Evolutionary conservation across 92 coral and sea anemone genomes (phyloP).

Genomic region (Pocillopora meandrina): DNA sequence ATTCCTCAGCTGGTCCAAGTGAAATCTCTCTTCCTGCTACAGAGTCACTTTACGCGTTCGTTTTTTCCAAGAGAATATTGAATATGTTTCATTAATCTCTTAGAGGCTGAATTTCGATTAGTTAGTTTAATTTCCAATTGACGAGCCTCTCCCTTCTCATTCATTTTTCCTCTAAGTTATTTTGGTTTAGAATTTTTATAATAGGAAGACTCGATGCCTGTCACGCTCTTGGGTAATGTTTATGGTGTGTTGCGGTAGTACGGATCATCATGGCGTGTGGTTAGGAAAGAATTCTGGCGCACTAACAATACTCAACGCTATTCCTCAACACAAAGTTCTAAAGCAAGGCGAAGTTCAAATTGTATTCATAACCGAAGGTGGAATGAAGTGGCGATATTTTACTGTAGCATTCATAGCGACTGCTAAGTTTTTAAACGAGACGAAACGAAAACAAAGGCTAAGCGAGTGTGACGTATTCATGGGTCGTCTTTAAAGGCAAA

Average conservation of each 20-base stretch:
- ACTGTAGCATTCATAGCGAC: background rate
- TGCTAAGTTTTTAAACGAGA: background rate
- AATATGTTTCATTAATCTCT: constrained; percentile 36
- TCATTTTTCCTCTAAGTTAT: constrained; percentile 22
- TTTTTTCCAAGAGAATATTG: background rate
- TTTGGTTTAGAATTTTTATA: background rate
- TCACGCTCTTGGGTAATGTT: constrained; percentile 8
- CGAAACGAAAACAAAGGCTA: background rate
- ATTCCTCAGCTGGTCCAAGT: constrained; percentile 36
- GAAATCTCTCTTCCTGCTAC: constrained; percentile 42
- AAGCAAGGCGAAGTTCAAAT: constrained; percentile 15
- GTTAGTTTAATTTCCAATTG: background rate
- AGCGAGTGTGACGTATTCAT: too few relatives aligned
- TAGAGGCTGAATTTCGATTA: constrained; percentile 23
- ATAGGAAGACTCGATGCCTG: background rate
- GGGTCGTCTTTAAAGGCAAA: too few relatives aligned
- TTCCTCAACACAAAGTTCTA: constrained; percentile 5
- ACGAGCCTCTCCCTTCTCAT: constrained; percentile 41
- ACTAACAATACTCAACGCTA: constrained; percentile 14
- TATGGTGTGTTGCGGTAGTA: background rate
- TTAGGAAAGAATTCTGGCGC: constrained; percentile 13
- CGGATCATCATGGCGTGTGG: background rate
- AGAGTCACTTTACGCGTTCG: constrained; percentile 15
- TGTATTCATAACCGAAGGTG: constrained; percentile 10
- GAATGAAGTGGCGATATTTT: constrained; percentile 12